Evolutionary conservation across 2,888 invertebrate genomes (phyloP), one percentile per base, ranked within the genome.

Genomic region (Plebejus anna): DNA sequence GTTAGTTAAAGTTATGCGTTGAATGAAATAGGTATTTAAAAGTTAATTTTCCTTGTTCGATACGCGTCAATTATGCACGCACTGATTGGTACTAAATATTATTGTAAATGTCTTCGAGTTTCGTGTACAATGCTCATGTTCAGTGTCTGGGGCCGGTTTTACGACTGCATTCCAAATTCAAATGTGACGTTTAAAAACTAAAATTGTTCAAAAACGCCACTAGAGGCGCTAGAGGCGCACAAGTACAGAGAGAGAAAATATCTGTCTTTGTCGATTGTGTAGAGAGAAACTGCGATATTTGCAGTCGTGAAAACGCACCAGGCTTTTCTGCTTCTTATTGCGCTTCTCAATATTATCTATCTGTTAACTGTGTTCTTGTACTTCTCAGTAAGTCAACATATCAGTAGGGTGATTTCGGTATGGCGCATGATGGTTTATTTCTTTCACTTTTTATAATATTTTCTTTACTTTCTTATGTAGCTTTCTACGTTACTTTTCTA

Each of bases 1-100:
- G 93, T 93, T 93, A 88, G 92, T 94, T 94, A 92, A 92, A 90
- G 92, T 93, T 93, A 93, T 92, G 90, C 91, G 92, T 93, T 92
- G 85, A 87, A 82, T 47, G 22, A 84, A 85, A 87, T 85, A 22
- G 22, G 22, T 22, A 84, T 86, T 86, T 87, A 88, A 85, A 86
- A 85, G 88, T 91, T 90, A 89, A 90, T 90, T 91, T 87, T 84
- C 81, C 78, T 80, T 80, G 81, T 81, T 81, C 79, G 81, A 79
- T 79, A 82, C 81, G 78, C 80, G 81, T 82, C 79, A 79, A 76
- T 77, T 75, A 70, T 75, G 13, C 38, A 57, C 77, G 79, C 78
- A 57, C 59, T 78, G 78, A 51, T 79, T 76, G 75, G 76, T 77
- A 79, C 78, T 78, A 59, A 78, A 70, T 77, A 38, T 78, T 70